Percentiles rank a stretch among this genome's conserved stretches.
Conservation (phyloP, 1,140 invertebrate species). For the Cydia strobilella region DNA sequence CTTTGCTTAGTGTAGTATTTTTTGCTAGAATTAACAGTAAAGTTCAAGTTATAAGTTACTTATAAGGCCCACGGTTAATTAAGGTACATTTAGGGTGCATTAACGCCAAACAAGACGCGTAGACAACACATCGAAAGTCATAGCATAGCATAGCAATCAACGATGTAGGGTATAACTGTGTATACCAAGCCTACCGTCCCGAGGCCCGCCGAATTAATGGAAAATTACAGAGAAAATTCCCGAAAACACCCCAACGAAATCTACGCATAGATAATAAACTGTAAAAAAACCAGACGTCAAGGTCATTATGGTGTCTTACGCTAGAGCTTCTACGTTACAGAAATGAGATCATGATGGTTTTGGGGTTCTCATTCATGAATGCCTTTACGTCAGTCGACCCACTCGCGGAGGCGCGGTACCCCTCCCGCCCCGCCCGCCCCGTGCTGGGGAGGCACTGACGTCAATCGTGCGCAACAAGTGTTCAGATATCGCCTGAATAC, state of each 20-base stretch:
- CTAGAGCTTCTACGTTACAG: slow-evolving; percentile 13
- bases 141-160: background rate
- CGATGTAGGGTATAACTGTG: background rate
- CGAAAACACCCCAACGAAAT: background rate
- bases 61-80: too few species aligned
- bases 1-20: too few species aligned
- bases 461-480: slow-evolving; percentile 76
- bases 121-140: background rate
- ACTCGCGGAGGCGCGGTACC: slow-evolving; percentile 37
- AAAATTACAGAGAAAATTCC: background rate
- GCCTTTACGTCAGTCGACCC: slow-evolving; percentile 65
- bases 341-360: slow-evolving; percentile 43
- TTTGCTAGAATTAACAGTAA: too few species aligned
- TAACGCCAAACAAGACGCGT: too few species aligned
- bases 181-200: background rate
- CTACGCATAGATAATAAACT: background rate
- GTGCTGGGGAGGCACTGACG: slow-evolving; percentile 59
- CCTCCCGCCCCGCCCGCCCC: slow-evolving; percentile 41
- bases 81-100: too few species aligned
- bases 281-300: background rate
- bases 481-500: slow-evolving; percentile 44
- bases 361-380: slow-evolving; percentile 68
- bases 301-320: slow-evolving; percentile 13
- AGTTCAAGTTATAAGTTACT: too few species aligned
- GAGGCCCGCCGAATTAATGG: background rate